Base-by-base conservation (phyloP, 1,140 invertebrate genomes). In the Trichomalopsis sarcophagae region DNA sequence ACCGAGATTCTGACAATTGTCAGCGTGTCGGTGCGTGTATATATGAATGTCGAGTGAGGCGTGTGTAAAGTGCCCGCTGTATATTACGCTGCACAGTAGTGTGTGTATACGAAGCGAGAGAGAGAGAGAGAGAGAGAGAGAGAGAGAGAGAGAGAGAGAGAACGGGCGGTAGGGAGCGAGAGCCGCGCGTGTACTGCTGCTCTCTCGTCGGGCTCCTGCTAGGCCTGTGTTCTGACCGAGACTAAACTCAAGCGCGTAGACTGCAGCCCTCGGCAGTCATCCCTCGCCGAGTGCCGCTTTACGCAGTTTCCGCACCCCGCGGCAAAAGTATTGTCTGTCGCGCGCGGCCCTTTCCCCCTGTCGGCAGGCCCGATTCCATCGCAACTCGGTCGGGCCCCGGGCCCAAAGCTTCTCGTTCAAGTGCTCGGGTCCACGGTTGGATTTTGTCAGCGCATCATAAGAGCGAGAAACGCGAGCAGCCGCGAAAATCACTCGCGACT, bases 221-320 rank as follows among this genome's bases (percentile, higher is more conserved):
- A 91, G 92, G 92, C 91, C 92, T 93, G 92, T 92, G 91, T 90
- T 93, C 92, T 91, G 92, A 91, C 92, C 92, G 90, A 93, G 92
- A 93, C 92, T 93, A 93, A 90, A 92, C 91, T 91, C 90, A 90
- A 91, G 89, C 90, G 89, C 89, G 88, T 88, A 89, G 91, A 89
- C 91, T 91, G 90, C 91, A 92, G 90, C 92, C 90, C 91, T 92
- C 92, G 90, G 83, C 89, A 91, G 91, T 92, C 91, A 92, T 92
- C 92, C 91, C 91, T 93, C 91, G 91, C 89, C 87, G 89, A 62
- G 55, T 62, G 55, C 55, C 88, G 71, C 40, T 62, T 78, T 89
- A 91, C 91, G 91, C 91, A 92, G 90, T 91, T 91, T 88, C 87
- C 87, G 74, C 74, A 87, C 88, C 89, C 87, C 77, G 50, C 74